Conservation (phyloP, 2,113 vertebrate species). For the Arenaria interpres region DNA sequence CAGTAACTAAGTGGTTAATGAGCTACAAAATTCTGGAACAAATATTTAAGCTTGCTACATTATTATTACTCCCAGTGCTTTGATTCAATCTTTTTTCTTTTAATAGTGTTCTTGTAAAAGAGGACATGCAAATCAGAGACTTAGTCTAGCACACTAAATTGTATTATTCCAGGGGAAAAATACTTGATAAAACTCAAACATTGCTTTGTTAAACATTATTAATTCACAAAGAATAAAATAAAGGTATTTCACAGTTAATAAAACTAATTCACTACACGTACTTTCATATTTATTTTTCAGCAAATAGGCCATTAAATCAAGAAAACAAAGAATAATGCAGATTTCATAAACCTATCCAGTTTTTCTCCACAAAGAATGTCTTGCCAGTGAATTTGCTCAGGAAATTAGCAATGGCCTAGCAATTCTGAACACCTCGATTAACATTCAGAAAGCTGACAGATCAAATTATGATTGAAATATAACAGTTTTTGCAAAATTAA, state of each 20-base stretch:
- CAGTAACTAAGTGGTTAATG: neutral
- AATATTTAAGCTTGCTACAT: neutral
- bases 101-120: neutral
- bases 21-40: neutral
- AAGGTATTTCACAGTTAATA: neutral
- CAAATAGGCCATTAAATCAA: neutral
- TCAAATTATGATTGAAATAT: neutral
- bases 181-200: neutral
- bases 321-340: neutral
- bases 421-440: neutral
- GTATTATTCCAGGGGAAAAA: neutral
- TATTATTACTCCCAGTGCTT: neutral
- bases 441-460: neutral
- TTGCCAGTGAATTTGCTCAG: neutral
- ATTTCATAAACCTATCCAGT: neutral
- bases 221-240: neutral
- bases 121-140: neutral
- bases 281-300: neutral
- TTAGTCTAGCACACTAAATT: neutral
- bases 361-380: neutral
- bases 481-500: neutral
- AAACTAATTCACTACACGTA: neutral
- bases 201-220: neutral
- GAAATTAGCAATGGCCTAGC: neutral
- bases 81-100: neutral